Percentiles rank a stretch among this genome's conserved stretches.
These are phyloP conservation scores for Drosophila dunni DNA, from an alignment of 1,140 invertebrate genomes.

Conservation along the genomic window DNA sequence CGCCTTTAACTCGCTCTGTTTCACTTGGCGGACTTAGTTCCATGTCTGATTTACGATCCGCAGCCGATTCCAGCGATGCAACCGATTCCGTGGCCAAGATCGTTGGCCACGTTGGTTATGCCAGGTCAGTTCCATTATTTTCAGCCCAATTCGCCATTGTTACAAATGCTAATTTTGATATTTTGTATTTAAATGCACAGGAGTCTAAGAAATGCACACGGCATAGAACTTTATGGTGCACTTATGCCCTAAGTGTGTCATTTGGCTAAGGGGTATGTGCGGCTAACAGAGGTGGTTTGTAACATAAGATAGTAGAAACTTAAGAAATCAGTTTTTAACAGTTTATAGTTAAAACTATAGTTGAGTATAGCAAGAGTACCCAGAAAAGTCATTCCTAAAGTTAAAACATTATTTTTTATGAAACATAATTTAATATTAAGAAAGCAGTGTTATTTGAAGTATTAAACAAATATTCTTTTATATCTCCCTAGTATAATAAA, in stretches of 20 bases:
- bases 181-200: constrained; percentile 79
- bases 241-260: not conserved
- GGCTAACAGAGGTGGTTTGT: not conserved
- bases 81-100: constrained; percentile 66
- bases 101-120: constrained; percentile 55
- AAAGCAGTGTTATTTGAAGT: too few relatives aligned
- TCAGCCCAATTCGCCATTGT: constrained; percentile 80
- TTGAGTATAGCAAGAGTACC: too few relatives aligned
- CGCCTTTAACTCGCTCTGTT: not conserved
- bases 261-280: constrained; percentile 18
- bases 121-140: constrained; percentile 82
- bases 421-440: too few relatives aligned
- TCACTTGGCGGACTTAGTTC: constrained; percentile 1
- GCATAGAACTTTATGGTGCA: constrained; percentile 20
- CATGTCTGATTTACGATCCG: constrained; percentile 69
- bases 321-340: too few relatives aligned
- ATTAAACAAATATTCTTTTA: too few relatives aligned
- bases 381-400: too few relatives aligned
- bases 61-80: constrained; percentile 16
- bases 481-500: too few relatives aligned
- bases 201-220: constrained; percentile 29
- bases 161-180: constrained; percentile 83
- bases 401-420: too few relatives aligned
- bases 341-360: too few relatives aligned
- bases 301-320: not conserved